phyloP scores from a whole-genome alignment of 2,797 vertebrate species.

The Odontamblyopus lacepedii region DNA sequence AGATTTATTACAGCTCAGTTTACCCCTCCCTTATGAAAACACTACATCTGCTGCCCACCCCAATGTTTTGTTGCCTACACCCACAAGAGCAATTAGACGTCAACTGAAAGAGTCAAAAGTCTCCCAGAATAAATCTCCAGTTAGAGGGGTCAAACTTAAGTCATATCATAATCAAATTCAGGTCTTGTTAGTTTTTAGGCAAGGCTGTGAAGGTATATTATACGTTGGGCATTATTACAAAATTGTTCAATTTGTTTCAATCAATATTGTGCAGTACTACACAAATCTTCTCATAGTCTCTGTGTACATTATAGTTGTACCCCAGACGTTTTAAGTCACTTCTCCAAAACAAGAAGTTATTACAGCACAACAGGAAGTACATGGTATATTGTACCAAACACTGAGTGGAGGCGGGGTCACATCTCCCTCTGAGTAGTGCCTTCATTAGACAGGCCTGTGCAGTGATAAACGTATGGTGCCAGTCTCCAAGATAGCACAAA shows the following conservation, averaged over 20 bases:
- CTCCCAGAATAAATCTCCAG: neutral
- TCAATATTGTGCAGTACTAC: neutral
- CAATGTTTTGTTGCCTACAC: neutral
- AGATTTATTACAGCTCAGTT: neutral
- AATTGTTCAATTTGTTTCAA: too few relatives aligned
- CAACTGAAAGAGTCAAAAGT: neutral
- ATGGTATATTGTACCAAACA: slow-evolving; percentile 24
- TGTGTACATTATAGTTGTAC: neutral
- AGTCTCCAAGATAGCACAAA: slow-evolving; percentile 25
- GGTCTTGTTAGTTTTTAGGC: neutral
- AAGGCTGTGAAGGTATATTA: neutral
- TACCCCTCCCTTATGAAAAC: neutral
- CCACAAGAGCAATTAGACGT: neutral
- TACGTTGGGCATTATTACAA: too few relatives aligned
- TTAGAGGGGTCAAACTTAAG: neutral
- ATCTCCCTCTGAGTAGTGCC: slow-evolving; percentile 44
- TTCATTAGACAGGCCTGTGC: slow-evolving; percentile 7
- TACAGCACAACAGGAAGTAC: slow-evolving; percentile 55
- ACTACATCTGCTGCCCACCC: neutral
- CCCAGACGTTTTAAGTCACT: slow-evolving; percentile 21
- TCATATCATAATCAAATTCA: neutral
- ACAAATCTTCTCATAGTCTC: neutral
- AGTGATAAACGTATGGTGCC: slow-evolving; percentile 4
- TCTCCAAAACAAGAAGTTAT: slow-evolving; percentile 47
- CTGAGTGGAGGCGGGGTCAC: slow-evolving; percentile 18